Evolutionary conservation across 2,888 invertebrate species (phyloP).

Genomic region (Deilephila elpenor): DNA sequence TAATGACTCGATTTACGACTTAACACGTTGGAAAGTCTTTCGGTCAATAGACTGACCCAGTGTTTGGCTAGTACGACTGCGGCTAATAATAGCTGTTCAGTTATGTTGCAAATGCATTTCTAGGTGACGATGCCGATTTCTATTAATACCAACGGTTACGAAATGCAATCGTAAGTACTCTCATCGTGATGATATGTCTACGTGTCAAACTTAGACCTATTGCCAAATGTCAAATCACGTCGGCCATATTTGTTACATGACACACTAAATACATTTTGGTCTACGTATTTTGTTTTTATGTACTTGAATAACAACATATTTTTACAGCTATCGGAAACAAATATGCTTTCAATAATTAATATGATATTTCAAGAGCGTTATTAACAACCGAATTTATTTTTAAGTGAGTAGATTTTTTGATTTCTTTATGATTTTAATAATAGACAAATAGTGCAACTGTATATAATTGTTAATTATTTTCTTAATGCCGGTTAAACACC

Average conservation of each 20-base stretch:
- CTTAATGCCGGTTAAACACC: too few species aligned
- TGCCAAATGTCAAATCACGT: slow-evolving; percentile 8
- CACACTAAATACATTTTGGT: background rate
- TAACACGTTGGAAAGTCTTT: slow-evolving; percentile 51
- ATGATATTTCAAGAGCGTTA: too few species aligned
- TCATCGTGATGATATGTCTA: slow-evolving; percentile 20
- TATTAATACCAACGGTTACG: slow-evolving; percentile 54
- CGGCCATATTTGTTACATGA: background rate
- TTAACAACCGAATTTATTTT: background rate
- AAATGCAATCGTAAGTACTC: slow-evolving; percentile 14
- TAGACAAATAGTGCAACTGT: too few species aligned
- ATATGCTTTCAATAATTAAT: background rate
- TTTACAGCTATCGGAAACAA: background rate
- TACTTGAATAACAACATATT: background rate
- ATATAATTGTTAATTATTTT: too few species aligned
- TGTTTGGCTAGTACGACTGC: slow-evolving; percentile 51
- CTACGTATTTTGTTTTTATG: too few species aligned
- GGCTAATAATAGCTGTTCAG: slow-evolving; percentile 54
- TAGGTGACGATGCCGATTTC: slow-evolving; percentile 66
- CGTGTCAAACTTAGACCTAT: background rate
- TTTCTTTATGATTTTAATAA: background rate
- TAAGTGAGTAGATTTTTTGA: background rate
- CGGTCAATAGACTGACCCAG: slow-evolving; percentile 47
- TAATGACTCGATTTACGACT: slow-evolving; percentile 48
- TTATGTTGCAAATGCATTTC: slow-evolving; percentile 70